Conservation (phyloP, 2,113 vertebrate genomes). For the Megaleporinus macrocephalus region DNA sequence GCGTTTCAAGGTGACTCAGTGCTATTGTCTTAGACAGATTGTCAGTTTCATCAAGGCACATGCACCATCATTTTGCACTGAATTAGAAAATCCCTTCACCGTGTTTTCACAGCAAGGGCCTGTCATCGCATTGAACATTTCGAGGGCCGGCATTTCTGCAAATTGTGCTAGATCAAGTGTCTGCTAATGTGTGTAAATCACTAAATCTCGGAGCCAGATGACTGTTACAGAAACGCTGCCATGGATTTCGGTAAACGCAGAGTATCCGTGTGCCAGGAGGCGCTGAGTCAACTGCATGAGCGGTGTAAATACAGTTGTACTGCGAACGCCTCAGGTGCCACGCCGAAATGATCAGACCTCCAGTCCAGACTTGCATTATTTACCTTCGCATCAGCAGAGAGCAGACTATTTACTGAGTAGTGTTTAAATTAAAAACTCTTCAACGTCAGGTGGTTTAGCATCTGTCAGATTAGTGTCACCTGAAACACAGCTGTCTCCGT, state of each 20-base stretch:
- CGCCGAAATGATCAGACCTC: constrained; percentile 12
- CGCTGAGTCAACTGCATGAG: constrained; percentile 49
- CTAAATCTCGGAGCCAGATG: constrained; percentile 36
- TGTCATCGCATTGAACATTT: constrained; percentile 30
- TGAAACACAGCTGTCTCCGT: constrained; percentile 47
- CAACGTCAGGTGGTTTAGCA: constrained; percentile 45
- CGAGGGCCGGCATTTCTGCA: constrained; percentile 21
- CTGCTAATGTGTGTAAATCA: constrained; percentile 51
- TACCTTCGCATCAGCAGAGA: constrained; percentile 49
- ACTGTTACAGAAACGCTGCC: constrained; percentile 38
- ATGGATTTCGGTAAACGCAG: constrained; percentile 52
- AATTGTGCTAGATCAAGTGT: constrained; percentile 35
- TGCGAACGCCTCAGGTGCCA: constrained; percentile 44
- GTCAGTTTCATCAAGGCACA: constrained; percentile 19
- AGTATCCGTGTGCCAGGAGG: constrained; percentile 26
- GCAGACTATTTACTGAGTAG: constrained; percentile 55
- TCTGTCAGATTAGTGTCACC: constrained; percentile 56
- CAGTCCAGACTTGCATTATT: constrained; percentile 51
- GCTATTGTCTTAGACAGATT: constrained; percentile 22
- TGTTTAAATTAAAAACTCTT: constrained; percentile 61
- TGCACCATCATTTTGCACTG: constrained; percentile 1
- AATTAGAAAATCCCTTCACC: constrained; percentile 30
- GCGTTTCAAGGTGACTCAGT: background rate
- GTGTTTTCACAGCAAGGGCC: constrained; percentile 20
- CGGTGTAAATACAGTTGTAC: constrained; percentile 46